Evolutionary conservation across 1,140 invertebrate genomes (phyloP).

Genomic region (Magallana angulata): DNA sequence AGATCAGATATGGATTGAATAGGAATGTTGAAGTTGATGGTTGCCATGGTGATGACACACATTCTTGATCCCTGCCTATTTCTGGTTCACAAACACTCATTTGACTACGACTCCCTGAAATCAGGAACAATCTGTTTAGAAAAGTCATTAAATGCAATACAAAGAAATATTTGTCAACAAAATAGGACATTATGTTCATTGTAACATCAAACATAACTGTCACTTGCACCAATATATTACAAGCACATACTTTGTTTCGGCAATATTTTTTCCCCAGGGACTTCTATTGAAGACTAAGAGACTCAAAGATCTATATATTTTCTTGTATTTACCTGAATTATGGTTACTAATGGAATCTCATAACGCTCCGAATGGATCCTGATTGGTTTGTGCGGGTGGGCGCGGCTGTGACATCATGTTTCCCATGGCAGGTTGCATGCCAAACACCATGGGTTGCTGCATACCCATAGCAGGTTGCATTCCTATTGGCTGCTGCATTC

Average conservation of each 20-base stretch:
- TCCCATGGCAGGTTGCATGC: conserved; percentile 52
- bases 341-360: conserved; percentile 55
- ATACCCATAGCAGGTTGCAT: conserved; percentile 65
- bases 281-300: no score
- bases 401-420: conserved; percentile 53
- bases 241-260: no score
- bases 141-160: neutral
- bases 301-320: no score
- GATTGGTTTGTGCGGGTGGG: conserved; percentile 59
- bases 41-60: neutral
- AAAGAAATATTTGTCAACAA: no score
- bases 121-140: neutral
- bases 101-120: neutral
- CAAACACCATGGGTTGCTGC: conserved; percentile 55
- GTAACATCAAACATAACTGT: no score
- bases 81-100: conserved; percentile 22
- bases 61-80: neutral
- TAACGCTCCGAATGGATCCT: conserved; percentile 73
- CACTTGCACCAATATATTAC: no score
- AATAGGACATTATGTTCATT: no score
- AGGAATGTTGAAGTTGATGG: neutral
- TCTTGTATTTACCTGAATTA: conserved; percentile 40
- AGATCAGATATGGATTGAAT: conserved; percentile 14
- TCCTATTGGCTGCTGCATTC: conserved; percentile 54
- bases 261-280: no score